phyloP scores from a whole-genome alignment of 2,797 vertebrate genomes.

The Heterohyrax brucei region DNA sequence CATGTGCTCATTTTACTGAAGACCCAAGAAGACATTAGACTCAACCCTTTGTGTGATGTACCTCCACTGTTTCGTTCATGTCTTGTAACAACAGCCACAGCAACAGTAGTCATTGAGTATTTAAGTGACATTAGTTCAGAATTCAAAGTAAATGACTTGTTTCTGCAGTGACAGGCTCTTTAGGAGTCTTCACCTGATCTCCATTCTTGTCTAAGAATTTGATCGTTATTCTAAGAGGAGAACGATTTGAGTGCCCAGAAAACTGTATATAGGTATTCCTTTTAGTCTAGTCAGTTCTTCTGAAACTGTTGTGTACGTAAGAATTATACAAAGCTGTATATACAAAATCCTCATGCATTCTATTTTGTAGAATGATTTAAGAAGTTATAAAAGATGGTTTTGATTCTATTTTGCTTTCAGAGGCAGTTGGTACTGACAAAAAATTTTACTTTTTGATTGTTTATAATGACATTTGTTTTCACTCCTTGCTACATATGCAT shows the following conservation, averaged over 20 bases:
- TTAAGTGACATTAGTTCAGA: not conserved
- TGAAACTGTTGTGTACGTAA: not conserved
- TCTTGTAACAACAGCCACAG: not conserved
- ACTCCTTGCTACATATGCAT: not conserved
- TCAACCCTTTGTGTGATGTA: not conserved
- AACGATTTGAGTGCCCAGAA: slow-evolving; percentile 45
- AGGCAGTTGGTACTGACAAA: not conserved
- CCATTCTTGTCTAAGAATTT: not conserved
- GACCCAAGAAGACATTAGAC: not conserved
- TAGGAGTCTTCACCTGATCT: slow-evolving; percentile 9
- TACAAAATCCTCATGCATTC: not conserved
- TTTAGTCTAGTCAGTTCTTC: not conserved
- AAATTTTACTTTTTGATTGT: slow-evolving; percentile 16
- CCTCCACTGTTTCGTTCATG: not conserved
- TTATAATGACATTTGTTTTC: slow-evolving; percentile 9
- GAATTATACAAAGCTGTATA: not conserved
- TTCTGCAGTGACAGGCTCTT: not conserved
- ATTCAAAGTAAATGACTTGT: slow-evolving; percentile 14
- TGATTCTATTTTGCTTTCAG: not conserved
- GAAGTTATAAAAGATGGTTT: not conserved
- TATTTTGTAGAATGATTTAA: slow-evolving; percentile 32
- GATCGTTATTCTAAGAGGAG: slow-evolving; percentile 1
- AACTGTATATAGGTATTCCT: not conserved
- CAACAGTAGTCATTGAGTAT: not conserved
- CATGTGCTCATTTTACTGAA: not conserved